These are phyloP conservation scores for Anguilla obscura DNA, from an alignment of 2,797 vertebrate genomes.

Conservation along the genomic window DNA sequence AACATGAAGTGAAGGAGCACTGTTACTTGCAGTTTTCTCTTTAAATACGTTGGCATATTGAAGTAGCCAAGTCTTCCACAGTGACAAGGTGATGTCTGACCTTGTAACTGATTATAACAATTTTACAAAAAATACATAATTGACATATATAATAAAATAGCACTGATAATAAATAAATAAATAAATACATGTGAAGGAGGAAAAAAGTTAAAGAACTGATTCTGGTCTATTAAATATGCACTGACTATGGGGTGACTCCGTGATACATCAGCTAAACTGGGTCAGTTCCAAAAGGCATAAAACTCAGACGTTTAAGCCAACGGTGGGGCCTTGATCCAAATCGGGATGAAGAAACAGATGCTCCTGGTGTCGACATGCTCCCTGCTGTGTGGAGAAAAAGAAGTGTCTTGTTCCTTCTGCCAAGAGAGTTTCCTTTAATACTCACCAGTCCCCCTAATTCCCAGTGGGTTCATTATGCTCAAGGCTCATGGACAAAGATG, in stretches of 20 bases:
- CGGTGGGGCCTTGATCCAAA: constrained; percentile 30
- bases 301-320: neutral
- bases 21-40: neutral
- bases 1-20: neutral
- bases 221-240: constrained; percentile 21
- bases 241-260: constrained; percentile 5
- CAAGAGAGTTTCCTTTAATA: constrained; percentile 37
- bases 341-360: constrained; percentile 55
- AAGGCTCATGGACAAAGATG: constrained; percentile 63
- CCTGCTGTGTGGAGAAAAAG: constrained; percentile 41
- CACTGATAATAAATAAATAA: too few relatives aligned
- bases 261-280: neutral
- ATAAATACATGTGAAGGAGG: neutral
- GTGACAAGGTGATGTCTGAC: neutral
- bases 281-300: neutral
- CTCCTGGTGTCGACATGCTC: constrained; percentile 50
- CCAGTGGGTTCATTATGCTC: constrained; percentile 62
- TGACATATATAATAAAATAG: too few relatives aligned
- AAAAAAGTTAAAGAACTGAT: constrained; percentile 19
- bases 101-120: neutral
- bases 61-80: neutral
- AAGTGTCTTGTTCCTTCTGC: constrained; percentile 35
- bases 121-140: too few relatives aligned
- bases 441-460: constrained; percentile 41
- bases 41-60: neutral